Evolutionary conservation across 2,888 invertebrate genomes (phyloP).

Genomic region (Troides helena): DNA sequence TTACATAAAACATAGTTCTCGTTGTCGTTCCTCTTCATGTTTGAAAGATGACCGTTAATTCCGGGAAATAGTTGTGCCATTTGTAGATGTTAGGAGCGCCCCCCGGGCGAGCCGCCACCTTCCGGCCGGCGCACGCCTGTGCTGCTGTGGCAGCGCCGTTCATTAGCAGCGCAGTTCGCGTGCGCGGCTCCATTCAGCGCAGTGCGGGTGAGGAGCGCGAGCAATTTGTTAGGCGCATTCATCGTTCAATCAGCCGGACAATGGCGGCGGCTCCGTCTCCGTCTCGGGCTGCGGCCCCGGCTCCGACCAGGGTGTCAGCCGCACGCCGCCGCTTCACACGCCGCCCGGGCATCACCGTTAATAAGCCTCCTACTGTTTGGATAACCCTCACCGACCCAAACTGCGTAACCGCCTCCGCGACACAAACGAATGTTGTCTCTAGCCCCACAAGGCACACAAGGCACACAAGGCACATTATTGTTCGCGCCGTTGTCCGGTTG

Average conservation of each 20-base stretch:
- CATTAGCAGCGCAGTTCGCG: constrained; percentile 19
- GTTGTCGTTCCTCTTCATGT: too few species aligned
- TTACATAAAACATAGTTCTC: too few species aligned
- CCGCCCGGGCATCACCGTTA: constrained; percentile 35
- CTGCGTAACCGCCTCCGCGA: not conserved
- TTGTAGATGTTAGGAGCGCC: too few species aligned
- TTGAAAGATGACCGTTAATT: too few species aligned
- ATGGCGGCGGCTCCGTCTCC: constrained; percentile 39
- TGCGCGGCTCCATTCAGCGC: constrained; percentile 10
- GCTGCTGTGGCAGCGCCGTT: too few species aligned
- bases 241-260: constrained; percentile 46
- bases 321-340: constrained; percentile 46
- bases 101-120: too few species aligned
- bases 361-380: constrained; percentile 50
- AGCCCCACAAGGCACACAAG: too few species aligned
- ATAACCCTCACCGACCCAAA: constrained; percentile 9
- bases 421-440: not conserved
- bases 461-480: too few species aligned
- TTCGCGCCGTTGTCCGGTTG: too few species aligned
- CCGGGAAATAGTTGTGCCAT: too few species aligned
- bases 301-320: constrained; percentile 43
- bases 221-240: constrained; percentile 28
- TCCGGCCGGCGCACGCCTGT: too few species aligned
- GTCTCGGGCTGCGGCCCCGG: constrained; percentile 38
- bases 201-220: constrained; percentile 4